phyloP scores from a whole-genome alignment of 2,888 invertebrate genomes.

The Hyppa rectilinea region DNA sequence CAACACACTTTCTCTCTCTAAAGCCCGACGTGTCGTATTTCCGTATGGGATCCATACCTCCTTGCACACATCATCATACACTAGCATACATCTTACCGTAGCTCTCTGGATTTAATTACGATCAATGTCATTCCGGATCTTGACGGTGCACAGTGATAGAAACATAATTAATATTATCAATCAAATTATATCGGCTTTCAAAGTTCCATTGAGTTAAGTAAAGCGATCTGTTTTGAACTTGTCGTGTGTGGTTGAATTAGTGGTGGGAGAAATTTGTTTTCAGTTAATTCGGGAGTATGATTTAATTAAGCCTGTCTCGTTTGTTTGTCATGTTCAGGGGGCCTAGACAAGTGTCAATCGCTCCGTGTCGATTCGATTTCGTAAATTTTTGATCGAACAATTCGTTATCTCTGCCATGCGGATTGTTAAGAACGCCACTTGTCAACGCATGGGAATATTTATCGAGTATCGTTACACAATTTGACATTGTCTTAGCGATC shows the following conservation, averaged over 20 bases:
- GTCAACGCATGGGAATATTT: too few species aligned
- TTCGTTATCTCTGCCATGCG: too few species aligned
- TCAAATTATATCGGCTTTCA: conserved; percentile 9
- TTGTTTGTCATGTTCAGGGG: conserved; percentile 12
- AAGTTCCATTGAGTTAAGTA: conserved; percentile 16
- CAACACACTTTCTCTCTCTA: too few species aligned
- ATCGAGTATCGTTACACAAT: too few species aligned
- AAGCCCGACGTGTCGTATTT: not conserved
- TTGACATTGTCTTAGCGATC: too few species aligned
- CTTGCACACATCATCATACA: conserved; percentile 35
- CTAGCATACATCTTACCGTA: not conserved
- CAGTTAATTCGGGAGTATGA: not conserved
- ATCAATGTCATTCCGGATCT: conserved; percentile 10
- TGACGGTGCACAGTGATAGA: not conserved
- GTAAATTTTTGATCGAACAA: too few species aligned
- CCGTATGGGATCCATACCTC: not conserved
- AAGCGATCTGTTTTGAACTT: conserved; percentile 20
- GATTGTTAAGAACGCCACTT: too few species aligned
- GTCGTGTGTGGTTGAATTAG: conserved; percentile 15
- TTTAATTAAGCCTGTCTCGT: conserved; percentile 5
- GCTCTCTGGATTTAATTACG: conserved; percentile 35
- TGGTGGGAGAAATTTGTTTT: not conserved
- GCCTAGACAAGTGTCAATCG: too few species aligned
- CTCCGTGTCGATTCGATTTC: too few species aligned
- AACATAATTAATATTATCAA: conserved; percentile 20